Conservation (phyloP, 2,888 invertebrate species). For the Rhagonycha lutea region DNA sequence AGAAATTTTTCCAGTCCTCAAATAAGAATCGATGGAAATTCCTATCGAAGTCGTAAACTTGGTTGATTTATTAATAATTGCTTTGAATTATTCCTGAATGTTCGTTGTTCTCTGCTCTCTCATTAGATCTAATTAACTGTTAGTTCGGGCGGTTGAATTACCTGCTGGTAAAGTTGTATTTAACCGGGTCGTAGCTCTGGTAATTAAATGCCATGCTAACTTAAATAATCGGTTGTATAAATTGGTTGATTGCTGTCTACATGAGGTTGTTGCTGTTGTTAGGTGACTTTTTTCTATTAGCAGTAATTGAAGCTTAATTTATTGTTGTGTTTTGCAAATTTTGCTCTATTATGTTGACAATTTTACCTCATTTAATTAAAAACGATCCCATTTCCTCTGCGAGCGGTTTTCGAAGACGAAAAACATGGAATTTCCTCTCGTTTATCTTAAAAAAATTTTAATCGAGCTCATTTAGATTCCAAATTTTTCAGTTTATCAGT, state of each 20-base stretch:
- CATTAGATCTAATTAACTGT: conserved; percentile 40
- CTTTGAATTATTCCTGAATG: conserved; percentile 36
- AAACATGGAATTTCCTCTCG: neutral
- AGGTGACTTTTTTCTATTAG: conserved; percentile 23
- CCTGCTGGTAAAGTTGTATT: conserved; percentile 31
- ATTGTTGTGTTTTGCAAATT: neutral
- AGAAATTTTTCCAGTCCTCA: neutral
- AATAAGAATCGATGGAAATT: conserved; percentile 17
- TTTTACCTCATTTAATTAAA: neutral
- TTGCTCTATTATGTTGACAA: neutral
- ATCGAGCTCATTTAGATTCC: neutral
- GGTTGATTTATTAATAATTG: conserved; percentile 38
- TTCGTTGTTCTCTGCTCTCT: conserved; percentile 34
- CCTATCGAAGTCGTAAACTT: conserved; percentile 18
- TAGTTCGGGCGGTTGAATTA: conserved; percentile 32
- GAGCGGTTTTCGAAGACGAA: too few relatives aligned
- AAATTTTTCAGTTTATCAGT: neutral
- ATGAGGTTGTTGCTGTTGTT: conserved; percentile 14
- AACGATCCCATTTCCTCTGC: neutral
- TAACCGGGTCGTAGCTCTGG: conserved; percentile 36
- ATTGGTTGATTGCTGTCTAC: conserved; percentile 36
- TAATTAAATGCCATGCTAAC: conserved; percentile 39
- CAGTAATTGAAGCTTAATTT: conserved; percentile 18
- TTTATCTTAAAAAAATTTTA: neutral
- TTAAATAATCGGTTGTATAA: conserved; percentile 38